Percentiles rank a stretch among this genome's conserved stretches.
phyloP scores from a whole-genome alignment of 2,113 vertebrate species.

The Oxyruncus cristatus region DNA sequence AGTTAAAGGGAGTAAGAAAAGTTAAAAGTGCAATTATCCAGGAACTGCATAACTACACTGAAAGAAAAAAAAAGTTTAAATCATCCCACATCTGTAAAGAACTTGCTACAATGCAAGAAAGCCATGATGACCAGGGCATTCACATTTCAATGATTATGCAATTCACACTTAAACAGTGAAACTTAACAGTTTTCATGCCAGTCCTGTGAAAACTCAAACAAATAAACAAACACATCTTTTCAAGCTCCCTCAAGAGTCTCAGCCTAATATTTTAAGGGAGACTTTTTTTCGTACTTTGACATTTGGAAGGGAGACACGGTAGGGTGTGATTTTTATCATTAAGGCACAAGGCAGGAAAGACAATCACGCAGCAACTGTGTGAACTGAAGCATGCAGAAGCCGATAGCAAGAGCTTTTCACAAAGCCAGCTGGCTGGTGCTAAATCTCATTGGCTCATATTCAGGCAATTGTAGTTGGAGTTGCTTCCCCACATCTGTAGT shows the following conservation, averaged over 20 bases:
- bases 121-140: background rate
- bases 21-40: background rate
- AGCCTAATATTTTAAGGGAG: background rate
- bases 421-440: background rate
- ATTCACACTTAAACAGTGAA: background rate
- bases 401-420: conserved; percentile 23
- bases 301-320: background rate
- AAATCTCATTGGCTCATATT: background rate
- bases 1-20: background rate
- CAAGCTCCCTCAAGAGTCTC: background rate
- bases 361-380: background rate
- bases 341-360: background rate
- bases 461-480: background rate
- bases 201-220: background rate
- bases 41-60: background rate
- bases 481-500: background rate
- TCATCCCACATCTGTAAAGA: background rate
- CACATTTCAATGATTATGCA: background rate
- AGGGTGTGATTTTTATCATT: background rate
- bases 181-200: background rate
- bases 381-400: background rate
- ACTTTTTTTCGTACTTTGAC: background rate
- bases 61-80: background rate
- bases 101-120: background rate
- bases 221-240: background rate